Percentiles rank a stretch among this genome's conserved stretches.
These are phyloP conservation scores for Catharus ustulatus DNA, from an alignment of 2,797 vertebrate genomes.

Conservation along the genomic window DNA sequence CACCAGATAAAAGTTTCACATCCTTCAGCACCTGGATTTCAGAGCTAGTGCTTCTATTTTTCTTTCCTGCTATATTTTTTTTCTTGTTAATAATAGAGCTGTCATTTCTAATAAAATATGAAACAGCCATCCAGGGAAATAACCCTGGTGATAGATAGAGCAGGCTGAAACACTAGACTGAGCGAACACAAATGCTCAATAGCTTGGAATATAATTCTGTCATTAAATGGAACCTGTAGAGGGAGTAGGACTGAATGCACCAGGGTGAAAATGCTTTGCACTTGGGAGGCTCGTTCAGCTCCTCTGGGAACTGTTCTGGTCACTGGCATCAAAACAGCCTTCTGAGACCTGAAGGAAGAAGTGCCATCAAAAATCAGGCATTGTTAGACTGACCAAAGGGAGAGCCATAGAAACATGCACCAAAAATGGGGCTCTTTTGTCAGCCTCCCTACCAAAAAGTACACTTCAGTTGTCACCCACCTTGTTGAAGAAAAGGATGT, in stretches of 20 bases:
- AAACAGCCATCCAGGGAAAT: constrained; percentile 73
- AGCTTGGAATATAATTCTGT: constrained; percentile 56
- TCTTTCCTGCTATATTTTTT: constrained; percentile 51
- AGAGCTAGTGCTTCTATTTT: constrained; percentile 56
- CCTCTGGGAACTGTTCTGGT: not conserved
- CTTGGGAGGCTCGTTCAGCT: not conserved
- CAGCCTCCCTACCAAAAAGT: not conserved
- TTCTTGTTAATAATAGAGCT: constrained; percentile 79
- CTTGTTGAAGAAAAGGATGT: not conserved
- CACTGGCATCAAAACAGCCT: not conserved
- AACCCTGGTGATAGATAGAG: constrained; percentile 60
- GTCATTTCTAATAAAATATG: constrained; percentile 79
- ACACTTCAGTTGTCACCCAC: not conserved
- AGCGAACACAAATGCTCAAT: constrained; percentile 55
- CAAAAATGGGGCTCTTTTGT: not conserved
- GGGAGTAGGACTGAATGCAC: not conserved
- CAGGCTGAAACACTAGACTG: constrained; percentile 36
- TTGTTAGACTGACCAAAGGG: not conserved
- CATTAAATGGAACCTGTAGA: not conserved
- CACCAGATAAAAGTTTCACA: constrained; percentile 51
- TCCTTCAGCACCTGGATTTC: constrained; percentile 60
- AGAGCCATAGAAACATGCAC: not conserved
- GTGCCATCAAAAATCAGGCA: not conserved
- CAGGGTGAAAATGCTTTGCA: not conserved
- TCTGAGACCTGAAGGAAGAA: not conserved